Conservation (phyloP, 2,797 vertebrate species). For the Tenualosa thibaudeaui region DNA sequence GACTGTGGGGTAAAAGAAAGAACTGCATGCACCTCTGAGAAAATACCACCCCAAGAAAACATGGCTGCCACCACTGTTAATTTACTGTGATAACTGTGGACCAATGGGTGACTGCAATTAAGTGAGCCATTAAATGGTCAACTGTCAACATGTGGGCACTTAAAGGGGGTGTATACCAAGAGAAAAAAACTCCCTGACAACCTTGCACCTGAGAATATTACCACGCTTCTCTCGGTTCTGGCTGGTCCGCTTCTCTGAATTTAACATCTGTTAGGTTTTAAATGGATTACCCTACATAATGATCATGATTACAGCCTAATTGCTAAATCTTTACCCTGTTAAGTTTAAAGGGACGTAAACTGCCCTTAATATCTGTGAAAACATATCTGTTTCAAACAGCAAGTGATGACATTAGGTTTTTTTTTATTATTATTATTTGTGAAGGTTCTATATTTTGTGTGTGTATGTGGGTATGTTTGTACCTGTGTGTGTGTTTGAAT, state of each 20-base stretch:
- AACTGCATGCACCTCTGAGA: slow-evolving; percentile 32
- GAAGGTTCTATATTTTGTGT: neutral
- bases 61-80: slow-evolving; percentile 62
- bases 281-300: slow-evolving; percentile 81
- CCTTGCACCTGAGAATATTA: slow-evolving; percentile 78
- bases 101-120: slow-evolving; percentile 73
- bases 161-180: slow-evolving; percentile 43
- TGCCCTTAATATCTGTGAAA: slow-evolving; percentile 78
- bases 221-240: slow-evolving; percentile 70
- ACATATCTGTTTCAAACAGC: slow-evolving; percentile 74
- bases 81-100: slow-evolving; percentile 68
- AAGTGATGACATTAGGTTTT: neutral
- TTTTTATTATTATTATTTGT: neutral
- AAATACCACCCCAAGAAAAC: slow-evolving; percentile 39
- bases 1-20: neutral
- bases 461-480: neutral
- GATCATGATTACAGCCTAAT: slow-evolving; percentile 80
- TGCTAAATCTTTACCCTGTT: slow-evolving; percentile 81
- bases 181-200: slow-evolving; percentile 63
- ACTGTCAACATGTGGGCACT: slow-evolving; percentile 79
- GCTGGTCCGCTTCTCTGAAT: slow-evolving; percentile 64
- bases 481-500: neutral
- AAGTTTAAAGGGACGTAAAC: slow-evolving; percentile 78
- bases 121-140: slow-evolving; percentile 77
- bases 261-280: slow-evolving; percentile 83